Base-by-base conservation (phyloP, 1,140 invertebrate species). In the Spodoptera frugiperda region DNA sequence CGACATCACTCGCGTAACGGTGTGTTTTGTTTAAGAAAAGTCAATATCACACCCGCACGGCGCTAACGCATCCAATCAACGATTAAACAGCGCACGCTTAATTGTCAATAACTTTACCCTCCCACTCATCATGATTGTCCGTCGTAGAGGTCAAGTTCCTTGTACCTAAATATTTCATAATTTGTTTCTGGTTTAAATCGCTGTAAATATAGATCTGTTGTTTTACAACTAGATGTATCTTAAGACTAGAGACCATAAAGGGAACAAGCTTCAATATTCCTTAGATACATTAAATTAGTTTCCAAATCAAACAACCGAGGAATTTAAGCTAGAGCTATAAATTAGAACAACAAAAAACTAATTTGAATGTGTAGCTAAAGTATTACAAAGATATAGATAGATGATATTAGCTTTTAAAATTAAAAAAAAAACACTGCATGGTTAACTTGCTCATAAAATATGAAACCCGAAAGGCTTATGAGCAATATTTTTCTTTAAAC, bases 11-110 rank as follows among this genome's bases (percentile, higher is more conserved):
- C 78, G 33, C 61, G 54, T 91, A 89, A 89, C 89, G 88, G 88
- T 91, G 83, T 75, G 87, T 87, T 89, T 89, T 88, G 85, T 90
- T 84, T 55, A 87, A 87, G 84, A 87, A 87, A 87, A 86, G 77
- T 83, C 79, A 84, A 84, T 80, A 82, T 30, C 70, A 73, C 78
- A 63, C 51, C 77, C 78, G 77, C 44, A 67, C 49, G 61, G 21
- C 51, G 59, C 70, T 73, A 49, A 51, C 46, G 25, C 46, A 67
- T 61, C 55, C 70, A 73, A 78, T 67, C 39, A 46, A 17, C 30
- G 55, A 53, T 48, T 73, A 63, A 55, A 73, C 49, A 78, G 65
- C 76, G 48, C 49, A 78, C 72, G 76, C 54, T 71, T 61, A 71
- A 77, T 71, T 77, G 53, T 46, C 39, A 70, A 51, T 76, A 54